Evolutionary conservation across 2,888 invertebrate genomes (phyloP), one percentile per base, ranked within the genome.

Genomic region (Timandra comae): DNA sequence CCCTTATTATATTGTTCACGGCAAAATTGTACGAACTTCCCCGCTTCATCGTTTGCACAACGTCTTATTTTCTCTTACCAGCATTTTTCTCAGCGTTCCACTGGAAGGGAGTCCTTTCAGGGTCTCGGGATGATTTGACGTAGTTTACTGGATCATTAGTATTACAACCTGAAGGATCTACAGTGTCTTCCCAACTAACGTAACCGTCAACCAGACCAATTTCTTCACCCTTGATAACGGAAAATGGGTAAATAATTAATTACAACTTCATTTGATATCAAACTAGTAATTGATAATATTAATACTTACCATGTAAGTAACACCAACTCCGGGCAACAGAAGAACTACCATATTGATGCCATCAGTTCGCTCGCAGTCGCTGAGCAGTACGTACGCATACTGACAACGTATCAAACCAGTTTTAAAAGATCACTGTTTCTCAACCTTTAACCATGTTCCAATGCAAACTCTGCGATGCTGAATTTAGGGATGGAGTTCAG

Each of bases 141-240:
- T 91, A 93, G 41, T 89, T 87, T 1, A 86, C 73, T 0, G 89
- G 88, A 43, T 91, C 91, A 44, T 91, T 90, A 0, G 88, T 89
- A 40, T 89, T 89, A 50, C 89, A 89, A 8, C 91, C 92, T 3
- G 87, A 79, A 1, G 91, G 90, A 63, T 91, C 93, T 0, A 89
- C 82, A 0, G 91, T 91, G 29, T 92, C 89, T 31, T 89, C 84
- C 87, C 89, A 91, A 5, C 89, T 88, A 7, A 92, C 87, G 53
- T 81, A 80, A 1, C 88, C 89, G 54, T 94, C 90, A 0, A 87
- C 80, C 90, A 94, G 91, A 1, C 93, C 95, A 27, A 96, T 88
- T 72, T 96, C 95, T 66, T 96, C 95, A 3, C 96, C 96, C 78
- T 95, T 1, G 21, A 13, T 33, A 33, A 32, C 20, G 11, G 6